Base-by-base conservation (phyloP, 2,113 vertebrate species). In the Heteronetta atricapilla region DNA sequence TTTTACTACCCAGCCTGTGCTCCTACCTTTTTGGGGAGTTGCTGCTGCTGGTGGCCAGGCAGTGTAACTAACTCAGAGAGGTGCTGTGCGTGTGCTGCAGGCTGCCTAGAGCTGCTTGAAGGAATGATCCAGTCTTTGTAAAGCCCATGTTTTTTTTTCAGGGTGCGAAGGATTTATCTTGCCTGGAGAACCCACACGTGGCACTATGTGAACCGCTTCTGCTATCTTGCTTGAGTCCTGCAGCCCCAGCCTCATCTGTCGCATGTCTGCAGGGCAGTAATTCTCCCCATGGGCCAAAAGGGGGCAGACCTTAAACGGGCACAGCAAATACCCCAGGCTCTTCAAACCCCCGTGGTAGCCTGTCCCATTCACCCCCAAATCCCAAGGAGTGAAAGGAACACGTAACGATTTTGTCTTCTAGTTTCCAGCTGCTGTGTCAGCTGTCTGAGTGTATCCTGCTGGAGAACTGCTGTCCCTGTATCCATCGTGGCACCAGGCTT, bases 161-260 rank as follows among this genome's bases (percentile, higher is more conserved):
- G 59, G 22, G 42, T 29, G 60, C 33, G 74, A 44, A 55, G 46
- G 26, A 33, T 48, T 78, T 20, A n/a, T 15, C 21, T 34, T 34
- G 6, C 10, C 26, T 40, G 0, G 2, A 31, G 42, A 75, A 5
- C 40, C n/a, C 5, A 2, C 0, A 0, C 0, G 19, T 67, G 33
- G 33, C 60, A 19, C 29, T 40, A 2, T 4, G 0, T 16, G 40
- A 6, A 8, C 29, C 26, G 5, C 7, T 0, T 2, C 0, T 13
- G 48, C 44, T 36, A 1, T 6, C 0, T 4, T 23, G 62, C 18
- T 18, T 40, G 68, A 3, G 22, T 58, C 5, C 25, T 5, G 48
- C 17, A 28, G 11, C 31, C 23, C 6, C 5, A 19, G 28, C 34
- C 11, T 11, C 26, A 8, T 10, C 46, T 34, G 52, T 3, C 3